These are phyloP conservation scores for Aleiodes alternator DNA, from an alignment of 2,888 invertebrate species.

Conservation along the genomic window DNA sequence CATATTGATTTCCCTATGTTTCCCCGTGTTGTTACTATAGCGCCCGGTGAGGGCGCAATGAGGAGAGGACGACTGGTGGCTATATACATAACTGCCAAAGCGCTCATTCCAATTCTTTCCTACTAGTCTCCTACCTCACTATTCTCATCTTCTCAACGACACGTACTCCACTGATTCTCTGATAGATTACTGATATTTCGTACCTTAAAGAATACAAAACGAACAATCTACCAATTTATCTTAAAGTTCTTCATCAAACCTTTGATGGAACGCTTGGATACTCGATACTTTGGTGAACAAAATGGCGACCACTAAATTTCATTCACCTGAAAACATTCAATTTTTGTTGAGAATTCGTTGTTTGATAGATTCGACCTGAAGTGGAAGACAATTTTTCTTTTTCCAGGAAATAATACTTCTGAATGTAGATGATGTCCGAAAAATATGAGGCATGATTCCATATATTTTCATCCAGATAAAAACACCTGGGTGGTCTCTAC, in stretches of 20 bases:
- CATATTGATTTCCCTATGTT: conserved; percentile 77
- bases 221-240: conserved; percentile 4
- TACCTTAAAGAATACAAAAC: too few relatives aligned
- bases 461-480: conserved; percentile 8
- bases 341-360: not conserved
- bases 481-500: conserved; percentile 72
- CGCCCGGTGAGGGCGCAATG: conserved; percentile 71
- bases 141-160: conserved; percentile 27
- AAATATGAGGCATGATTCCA: not conserved
- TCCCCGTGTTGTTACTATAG: conserved; percentile 76
- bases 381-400: conserved; percentile 16
- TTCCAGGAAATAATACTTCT: not conserved
- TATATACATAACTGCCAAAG: conserved; percentile 60
- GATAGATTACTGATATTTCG: conserved; percentile 1
- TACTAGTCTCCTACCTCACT: conserved; percentile 32
- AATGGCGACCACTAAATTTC: not conserved
- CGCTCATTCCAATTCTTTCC: conserved; percentile 49
- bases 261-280: not conserved
- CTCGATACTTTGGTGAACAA: not conserved
- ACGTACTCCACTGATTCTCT: conserved; percentile 24
- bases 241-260: not conserved
- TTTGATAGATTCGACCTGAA: not conserved
- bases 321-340: not conserved
- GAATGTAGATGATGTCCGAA: not conserved
- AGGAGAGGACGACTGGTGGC: conserved; percentile 64